Evolutionary conservation across 1,140 invertebrate species (phyloP), one percentile per base, ranked within the genome.

Genomic region (Tetramorium alpestre): DNA sequence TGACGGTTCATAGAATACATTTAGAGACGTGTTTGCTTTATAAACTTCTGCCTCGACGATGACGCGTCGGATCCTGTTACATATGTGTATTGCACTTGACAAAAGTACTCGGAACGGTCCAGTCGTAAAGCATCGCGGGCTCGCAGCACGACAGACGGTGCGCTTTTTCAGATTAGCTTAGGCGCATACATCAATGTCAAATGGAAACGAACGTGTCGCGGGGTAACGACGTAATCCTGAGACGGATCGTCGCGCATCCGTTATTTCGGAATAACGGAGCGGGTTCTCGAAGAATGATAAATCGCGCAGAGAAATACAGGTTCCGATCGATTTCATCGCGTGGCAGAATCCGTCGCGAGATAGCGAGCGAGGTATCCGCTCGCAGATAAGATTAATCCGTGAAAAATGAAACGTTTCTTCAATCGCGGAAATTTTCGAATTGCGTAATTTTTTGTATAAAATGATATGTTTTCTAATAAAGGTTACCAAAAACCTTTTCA

Each of bases 111-210:
- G 13, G 62, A 13, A 56, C 77, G 33, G 65, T 69, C 33, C 47
- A 81, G 65, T 41, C 33, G 22, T 41, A 56, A 47, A 54, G 44
- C 77, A 70, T 81, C 77, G n/a, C 41, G 28, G 28, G 4, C 41
- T 47, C 60, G n/a, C 33, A 13, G 49, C 44, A 33, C 51, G 44
- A 60, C 69, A 60, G 47, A 75, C 80, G 80, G 47, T 7, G 28
- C 13, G 28, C 80, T 73, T 60, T 84, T 81, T 58, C 80, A 60
- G 80, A 84, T 75, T 84, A 75, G 80, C 69, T 60, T 60, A 18
- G n/a, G n/a, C 69, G 69, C 80, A 84, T 84, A 75, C 69, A 84
- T 84, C 80, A 84, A 84, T 75, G 80, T 75, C 80, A 84, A 54
- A 73, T 11, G 69, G 54, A 75, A 60, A 84, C 69, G 22, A 41